Evolutionary conservation across 2,888 invertebrate species (phyloP), one percentile per base, ranked within the genome.

Genomic region (Chaetogeoica ovagalla): DNA sequence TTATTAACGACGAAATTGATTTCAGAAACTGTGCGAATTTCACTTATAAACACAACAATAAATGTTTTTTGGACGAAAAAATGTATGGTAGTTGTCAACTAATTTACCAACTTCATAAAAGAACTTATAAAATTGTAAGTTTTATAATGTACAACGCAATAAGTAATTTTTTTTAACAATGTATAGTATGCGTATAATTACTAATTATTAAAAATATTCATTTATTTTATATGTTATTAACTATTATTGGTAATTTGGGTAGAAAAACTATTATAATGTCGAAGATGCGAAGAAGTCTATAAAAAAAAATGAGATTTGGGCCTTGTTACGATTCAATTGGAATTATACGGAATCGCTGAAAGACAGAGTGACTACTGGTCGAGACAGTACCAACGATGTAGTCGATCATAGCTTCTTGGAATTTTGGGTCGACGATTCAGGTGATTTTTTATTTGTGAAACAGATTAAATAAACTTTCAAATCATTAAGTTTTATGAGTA

Each of bases 1-100:
- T 88, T 11, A 86, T 88, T 21, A 88, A 88, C 82, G 83, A 86
- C 13, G 88, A 88, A 83, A 82, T 85, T 17, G 76, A 82, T 43
- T 65, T 81, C 2, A 72, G 73, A 81, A 66, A 60, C 37, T 81
- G 81, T 43, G 71, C 57, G 19, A 73, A 81, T 59, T 72, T 73
- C 65, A 81, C 81, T 17, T 72, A 65, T 13, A 75, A 59, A 48
- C 37, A 72, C 43, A 72, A 43, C 21, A 73, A 69, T 15, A 77
- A 77, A 55, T 77, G 77, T 77, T 77, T 77, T 13, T 70, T 77
- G 17, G 37, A 77, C 2, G 69, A 77, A 48, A 82, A 83, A 39
- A 81, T 83, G 23, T 83, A 83, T 13, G 82, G 83, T 3, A 84
- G 84, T 37, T 84, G 84, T 81, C 82, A 83, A 72, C 83, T 84